Conservation (phyloP, 2,113 vertebrate genomes). For the Lamprologus ornatipinnis region DNA sequence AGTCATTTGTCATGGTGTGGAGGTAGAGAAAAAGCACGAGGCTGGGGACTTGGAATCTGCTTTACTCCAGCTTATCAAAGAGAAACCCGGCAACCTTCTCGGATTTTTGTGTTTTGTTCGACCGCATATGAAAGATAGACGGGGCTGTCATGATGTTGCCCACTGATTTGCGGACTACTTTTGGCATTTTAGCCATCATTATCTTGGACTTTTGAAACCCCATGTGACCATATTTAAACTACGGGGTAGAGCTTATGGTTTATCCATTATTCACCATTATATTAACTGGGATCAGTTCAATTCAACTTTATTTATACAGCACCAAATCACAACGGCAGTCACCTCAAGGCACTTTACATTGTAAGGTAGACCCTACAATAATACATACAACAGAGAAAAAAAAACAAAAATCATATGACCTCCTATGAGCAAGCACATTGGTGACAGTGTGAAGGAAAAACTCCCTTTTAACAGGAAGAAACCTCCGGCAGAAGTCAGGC, state of each 20-base stretch:
- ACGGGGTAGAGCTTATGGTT: not conserved
- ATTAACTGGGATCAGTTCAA: not conserved
- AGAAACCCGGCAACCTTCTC: not conserved
- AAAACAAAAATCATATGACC: accelerated
- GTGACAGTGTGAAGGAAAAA: not conserved
- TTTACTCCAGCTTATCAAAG: not conserved
- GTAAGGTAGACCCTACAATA: not conserved
- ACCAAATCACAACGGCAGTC: not conserved
- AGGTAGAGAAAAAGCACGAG: not conserved
- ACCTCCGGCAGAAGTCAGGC: not conserved
- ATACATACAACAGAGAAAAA: not conserved
- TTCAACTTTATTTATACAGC: not conserved
- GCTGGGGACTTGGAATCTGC: not conserved
- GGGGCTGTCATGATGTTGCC: not conserved
- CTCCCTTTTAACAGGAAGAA: not conserved
- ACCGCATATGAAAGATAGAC: not conserved
- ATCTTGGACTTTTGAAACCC: not conserved
- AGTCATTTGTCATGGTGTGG: not conserved
- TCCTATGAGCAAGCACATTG: not conserved
- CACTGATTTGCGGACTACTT: not conserved
- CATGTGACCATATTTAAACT: not conserved
- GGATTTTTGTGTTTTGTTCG: not conserved
- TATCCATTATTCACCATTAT: not conserved
- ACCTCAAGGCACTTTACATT: not conserved
- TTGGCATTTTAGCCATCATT: not conserved